Conservation (phyloP, 2,797 vertebrate genomes). For the Rhinogobio ventralis region DNA sequence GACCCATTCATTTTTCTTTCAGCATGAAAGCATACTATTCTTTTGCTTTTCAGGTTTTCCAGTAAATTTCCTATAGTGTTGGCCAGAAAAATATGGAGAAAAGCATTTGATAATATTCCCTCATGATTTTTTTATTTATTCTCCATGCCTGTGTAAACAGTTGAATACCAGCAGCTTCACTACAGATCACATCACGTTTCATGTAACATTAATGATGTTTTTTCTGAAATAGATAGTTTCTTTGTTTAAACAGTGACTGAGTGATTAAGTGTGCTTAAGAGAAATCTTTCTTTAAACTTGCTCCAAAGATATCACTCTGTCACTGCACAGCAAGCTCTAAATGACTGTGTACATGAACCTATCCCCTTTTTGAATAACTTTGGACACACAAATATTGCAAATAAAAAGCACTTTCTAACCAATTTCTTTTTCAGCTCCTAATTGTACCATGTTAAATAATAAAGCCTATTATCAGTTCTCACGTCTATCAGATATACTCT, state of each 20-base stretch:
- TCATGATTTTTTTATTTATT: not conserved
- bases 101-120: not conserved
- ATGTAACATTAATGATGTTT: constrained; percentile 25
- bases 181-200: not conserved
- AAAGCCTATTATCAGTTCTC: not conserved
- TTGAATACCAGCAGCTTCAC: not conserved
- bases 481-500: not conserved
- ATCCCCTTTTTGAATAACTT: not conserved
- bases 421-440: not conserved
- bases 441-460: not conserved
- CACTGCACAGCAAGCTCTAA: constrained; percentile 21
- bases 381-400: not conserved
- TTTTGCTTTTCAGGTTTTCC: not conserved
- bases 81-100: not conserved
- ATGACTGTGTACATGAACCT: not conserved
- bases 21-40: constrained; percentile 21
- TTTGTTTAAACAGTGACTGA: constrained; percentile 26
- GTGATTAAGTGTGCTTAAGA: not conserved
- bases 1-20: not conserved
- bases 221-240: constrained; percentile 15
- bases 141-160: not conserved
- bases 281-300: constrained; percentile 6
- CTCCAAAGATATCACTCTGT: constrained; percentile 34
- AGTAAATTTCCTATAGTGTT: not conserved
- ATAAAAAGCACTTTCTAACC: not conserved